Evolutionary conservation across 2,797 vertebrate genomes (phyloP).

Genomic region (Cryptoblepharus egeriae): DNA sequence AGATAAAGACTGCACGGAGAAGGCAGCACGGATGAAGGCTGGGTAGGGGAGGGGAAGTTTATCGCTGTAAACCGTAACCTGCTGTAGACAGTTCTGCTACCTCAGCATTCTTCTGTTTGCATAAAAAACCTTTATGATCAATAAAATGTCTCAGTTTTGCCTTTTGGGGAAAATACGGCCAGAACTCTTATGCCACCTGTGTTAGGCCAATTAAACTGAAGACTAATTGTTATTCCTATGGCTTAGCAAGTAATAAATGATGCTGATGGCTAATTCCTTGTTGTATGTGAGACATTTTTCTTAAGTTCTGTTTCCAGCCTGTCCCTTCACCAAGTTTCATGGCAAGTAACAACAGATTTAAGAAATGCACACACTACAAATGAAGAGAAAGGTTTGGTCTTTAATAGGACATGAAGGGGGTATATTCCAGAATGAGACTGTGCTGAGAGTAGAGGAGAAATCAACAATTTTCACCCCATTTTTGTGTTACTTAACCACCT

Average conservation of each 20-base stretch:
- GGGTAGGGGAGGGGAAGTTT: constrained; percentile 63
- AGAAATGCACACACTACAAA: no score
- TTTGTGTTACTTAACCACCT: no score
- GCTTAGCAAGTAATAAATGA: constrained; percentile 55
- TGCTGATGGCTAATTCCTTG: constrained; percentile 34
- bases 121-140: constrained; percentile 71
- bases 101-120: constrained; percentile 70
- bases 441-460: no score
- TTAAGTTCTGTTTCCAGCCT: background rate
- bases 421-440: no score
- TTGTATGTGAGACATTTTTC: background rate
- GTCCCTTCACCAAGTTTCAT: background rate
- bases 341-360: no score
- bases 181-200: constrained; percentile 45
- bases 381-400: no score
- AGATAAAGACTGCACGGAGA: constrained; percentile 71
- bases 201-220: constrained; percentile 60
- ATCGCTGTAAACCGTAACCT: constrained; percentile 55
- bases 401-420: no score
- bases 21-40: constrained; percentile 63
- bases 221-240: constrained; percentile 63
- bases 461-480: no score
- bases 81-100: constrained; percentile 59
- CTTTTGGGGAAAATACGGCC: constrained; percentile 56
- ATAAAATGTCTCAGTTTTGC: constrained; percentile 69